Conservation (phyloP, 2,888 invertebrate species). For the Amphipoea lucens region DNA sequence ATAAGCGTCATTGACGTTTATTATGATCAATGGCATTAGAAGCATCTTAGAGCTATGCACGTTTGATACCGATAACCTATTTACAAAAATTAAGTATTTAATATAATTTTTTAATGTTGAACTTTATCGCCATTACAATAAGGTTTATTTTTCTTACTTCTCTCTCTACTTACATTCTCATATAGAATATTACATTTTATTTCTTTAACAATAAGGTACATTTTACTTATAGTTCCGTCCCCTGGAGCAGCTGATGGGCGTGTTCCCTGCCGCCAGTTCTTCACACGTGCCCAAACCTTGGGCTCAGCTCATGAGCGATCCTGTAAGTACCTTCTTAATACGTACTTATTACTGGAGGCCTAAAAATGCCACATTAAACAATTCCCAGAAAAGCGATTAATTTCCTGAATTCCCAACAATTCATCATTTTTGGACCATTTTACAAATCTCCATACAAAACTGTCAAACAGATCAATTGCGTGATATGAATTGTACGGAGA, state of each 20-base stretch:
- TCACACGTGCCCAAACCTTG: constrained; percentile 98
- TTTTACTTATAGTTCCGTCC: constrained; percentile 94
- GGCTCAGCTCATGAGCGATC: constrained; percentile 97
- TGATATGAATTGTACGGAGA: not conserved
- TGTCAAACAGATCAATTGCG: not conserved
- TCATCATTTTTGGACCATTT: not conserved
- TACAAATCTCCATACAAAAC: not conserved
- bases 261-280: constrained; percentile 99
- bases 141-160: not conserved
- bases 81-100: not conserved
- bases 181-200: not conserved
- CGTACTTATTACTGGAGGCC: not conserved
- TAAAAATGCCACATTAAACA: too few species aligned
- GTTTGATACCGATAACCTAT: not conserved
- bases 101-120: not conserved
- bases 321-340: constrained; percentile 89
- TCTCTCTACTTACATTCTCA: not conserved
- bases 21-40: too few species aligned
- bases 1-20: not conserved
- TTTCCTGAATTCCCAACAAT: not conserved
- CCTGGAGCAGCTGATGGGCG: constrained; percentile 99
- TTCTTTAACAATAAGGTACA: not conserved
- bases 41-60: too few species aligned
- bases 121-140: not conserved
- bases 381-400: too few species aligned